Conservation (phyloP, 2,113 vertebrate species). For the Ancistrus triradiatus region DNA sequence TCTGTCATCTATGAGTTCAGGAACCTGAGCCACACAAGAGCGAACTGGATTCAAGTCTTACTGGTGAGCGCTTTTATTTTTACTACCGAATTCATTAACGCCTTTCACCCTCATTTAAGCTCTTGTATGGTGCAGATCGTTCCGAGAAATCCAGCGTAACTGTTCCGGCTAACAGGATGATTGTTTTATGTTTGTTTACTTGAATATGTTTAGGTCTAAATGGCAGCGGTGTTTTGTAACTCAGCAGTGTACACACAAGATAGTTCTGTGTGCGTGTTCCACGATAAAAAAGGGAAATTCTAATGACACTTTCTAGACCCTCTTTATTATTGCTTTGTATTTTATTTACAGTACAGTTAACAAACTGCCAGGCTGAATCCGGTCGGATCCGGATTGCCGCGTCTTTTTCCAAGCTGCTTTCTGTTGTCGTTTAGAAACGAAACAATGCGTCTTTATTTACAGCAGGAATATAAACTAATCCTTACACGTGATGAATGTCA, state of each 20-base stretch:
- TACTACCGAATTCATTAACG: neutral
- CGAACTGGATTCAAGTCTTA: neutral
- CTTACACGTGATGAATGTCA: neutral
- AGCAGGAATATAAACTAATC: neutral
- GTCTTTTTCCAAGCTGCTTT: slow-evolving; percentile 3
- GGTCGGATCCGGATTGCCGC: slow-evolving; percentile 52
- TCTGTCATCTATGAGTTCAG: neutral
- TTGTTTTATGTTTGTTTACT: neutral
- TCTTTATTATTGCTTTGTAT: neutral
- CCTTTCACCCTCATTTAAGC: neutral
- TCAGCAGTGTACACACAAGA: neutral
- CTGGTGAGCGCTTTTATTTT: neutral
- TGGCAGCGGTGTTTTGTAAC: neutral
- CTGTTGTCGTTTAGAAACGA: neutral
- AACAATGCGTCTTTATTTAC: neutral
- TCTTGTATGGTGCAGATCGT: neutral
- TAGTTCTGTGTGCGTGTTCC: neutral
- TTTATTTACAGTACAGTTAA: slow-evolving; percentile 7
- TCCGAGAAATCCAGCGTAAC: neutral
- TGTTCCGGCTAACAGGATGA: neutral
- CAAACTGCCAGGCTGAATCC: slow-evolving; percentile 50
- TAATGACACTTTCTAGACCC: neutral
- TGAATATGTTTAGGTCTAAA: neutral
- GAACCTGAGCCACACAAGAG: neutral
- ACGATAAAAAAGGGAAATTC: neutral